Evolutionary conservation across 2,888 invertebrate genomes (phyloP).

Genomic region (Baronia brevicornis): DNA sequence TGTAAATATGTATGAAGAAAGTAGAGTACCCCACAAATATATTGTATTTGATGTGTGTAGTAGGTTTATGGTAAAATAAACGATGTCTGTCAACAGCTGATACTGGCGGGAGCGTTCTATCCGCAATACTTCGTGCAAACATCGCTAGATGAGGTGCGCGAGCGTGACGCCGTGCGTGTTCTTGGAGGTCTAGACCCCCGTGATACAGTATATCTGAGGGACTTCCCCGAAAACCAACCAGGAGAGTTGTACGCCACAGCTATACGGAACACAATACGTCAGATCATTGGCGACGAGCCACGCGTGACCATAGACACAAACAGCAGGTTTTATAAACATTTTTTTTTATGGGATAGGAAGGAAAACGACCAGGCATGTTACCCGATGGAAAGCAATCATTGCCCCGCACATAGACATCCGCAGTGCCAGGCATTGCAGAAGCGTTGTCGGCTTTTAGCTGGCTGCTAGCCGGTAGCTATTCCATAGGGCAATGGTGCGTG

Average conservation of each 20-base stretch:
- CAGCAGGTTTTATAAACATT: constrained; percentile 50
- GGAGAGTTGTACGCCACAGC: constrained; percentile 80
- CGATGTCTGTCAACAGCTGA: constrained; percentile 73
- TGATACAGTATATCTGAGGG: constrained; percentile 76
- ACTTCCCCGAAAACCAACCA: constrained; percentile 79
- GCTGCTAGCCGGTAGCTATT: too few species aligned
- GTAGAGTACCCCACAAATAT: too few species aligned
- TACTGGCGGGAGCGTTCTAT: constrained; percentile 93
- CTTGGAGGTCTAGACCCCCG: constrained; percentile 85
- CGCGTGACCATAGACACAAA: constrained; percentile 68
- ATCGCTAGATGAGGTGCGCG: constrained; percentile 73
- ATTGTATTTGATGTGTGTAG: too few species aligned
- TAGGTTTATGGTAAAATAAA: too few species aligned
- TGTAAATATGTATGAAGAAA: too few species aligned
- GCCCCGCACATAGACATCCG: too few species aligned
- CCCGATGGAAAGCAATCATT: too few species aligned
- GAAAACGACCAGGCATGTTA: too few species aligned
- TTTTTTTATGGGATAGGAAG: too few species aligned
- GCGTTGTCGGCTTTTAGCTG: too few species aligned
- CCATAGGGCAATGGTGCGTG: too few species aligned
- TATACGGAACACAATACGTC: constrained; percentile 76
- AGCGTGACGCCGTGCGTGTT: constrained; percentile 78
- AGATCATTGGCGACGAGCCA: constrained; percentile 66
- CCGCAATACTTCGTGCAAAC: constrained; percentile 88
- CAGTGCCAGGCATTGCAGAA: too few species aligned